Evolutionary conservation across 2,113 vertebrate genomes (phyloP).

Genomic region (Perognathus longimembris): DNA sequence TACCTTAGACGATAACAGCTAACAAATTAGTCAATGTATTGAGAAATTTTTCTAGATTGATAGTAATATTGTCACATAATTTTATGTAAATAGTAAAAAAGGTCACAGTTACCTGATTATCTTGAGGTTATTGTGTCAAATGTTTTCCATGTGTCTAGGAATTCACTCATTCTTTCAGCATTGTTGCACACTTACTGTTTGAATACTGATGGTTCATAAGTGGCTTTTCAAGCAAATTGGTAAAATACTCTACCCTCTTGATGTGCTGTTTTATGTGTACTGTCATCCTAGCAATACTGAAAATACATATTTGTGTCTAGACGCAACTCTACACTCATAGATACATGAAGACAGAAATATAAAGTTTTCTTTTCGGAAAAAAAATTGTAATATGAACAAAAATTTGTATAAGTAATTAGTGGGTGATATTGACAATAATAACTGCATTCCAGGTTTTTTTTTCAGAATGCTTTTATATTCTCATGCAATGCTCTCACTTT

Average conservation of each 20-base stretch:
- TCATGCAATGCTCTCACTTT: conserved; percentile 1
- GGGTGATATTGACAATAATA: conserved; percentile 15
- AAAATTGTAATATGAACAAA: conserved; percentile 10
- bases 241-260: conserved; percentile 18
- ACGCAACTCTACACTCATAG: not conserved
- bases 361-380: conserved; percentile 42
- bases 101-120: not conserved
- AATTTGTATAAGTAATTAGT: not conserved
- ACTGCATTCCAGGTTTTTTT: conserved; percentile 9
- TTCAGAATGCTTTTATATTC: conserved; percentile 33
- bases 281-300: not conserved
- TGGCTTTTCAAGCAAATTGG: conserved; percentile 50
- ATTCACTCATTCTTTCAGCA: not conserved
- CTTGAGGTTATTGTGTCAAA: conserved; percentile 23
- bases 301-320: conserved; percentile 35
- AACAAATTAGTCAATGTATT: conserved; percentile 17
- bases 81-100: conserved; percentile 45
- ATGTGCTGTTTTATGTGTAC: conserved; percentile 6
- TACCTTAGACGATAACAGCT: conserved; percentile 3
- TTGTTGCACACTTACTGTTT: conserved; percentile 19
- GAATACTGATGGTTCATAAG: conserved; percentile 44
- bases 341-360: not conserved
- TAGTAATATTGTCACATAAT: not conserved
- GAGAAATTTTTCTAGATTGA: conserved; percentile 24
- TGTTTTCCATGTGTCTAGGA: conserved; percentile 25